phyloP scores from a whole-genome alignment of 2,113 vertebrate genomes.

The Leptobrachium leishanense region DNA sequence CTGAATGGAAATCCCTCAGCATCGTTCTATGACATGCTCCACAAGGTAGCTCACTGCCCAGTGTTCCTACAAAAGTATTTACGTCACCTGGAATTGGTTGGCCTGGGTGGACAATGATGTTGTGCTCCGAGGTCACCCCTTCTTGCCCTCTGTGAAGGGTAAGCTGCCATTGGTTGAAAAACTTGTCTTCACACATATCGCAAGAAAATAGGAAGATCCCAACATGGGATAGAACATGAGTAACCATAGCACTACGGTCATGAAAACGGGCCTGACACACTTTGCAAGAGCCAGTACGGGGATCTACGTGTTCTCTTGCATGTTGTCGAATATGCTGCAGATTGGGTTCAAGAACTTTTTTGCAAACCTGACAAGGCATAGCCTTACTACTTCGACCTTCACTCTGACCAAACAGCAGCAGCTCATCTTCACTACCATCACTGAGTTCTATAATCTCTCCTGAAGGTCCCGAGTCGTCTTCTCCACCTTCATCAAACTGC shows the following conservation, averaged over 20 bases:
- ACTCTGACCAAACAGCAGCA: constrained; percentile 79
- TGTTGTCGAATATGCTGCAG: constrained; percentile 80
- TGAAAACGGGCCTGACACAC: constrained; percentile 86
- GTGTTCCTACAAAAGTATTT: constrained; percentile 56
- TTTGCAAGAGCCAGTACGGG: constrained; percentile 74
- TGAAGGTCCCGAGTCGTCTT: constrained; percentile 73
- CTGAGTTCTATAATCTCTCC: constrained; percentile 93
- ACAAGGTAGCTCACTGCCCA: constrained; percentile 73
- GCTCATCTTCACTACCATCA: constrained; percentile 88
- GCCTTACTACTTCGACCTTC: constrained; percentile 67
- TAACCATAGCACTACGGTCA: constrained; percentile 73
- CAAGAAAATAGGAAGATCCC: constrained; percentile 92
- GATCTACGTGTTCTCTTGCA: constrained; percentile 80
- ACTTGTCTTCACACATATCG: constrained; percentile 89
- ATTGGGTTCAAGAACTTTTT: constrained; percentile 78
- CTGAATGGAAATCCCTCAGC: constrained; percentile 83
- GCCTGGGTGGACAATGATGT: constrained; percentile 71
- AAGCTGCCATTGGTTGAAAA: constrained; percentile 87
- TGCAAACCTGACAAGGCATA: constrained; percentile 83
- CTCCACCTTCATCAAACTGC: constrained; percentile 63
- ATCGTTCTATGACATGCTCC: constrained; percentile 76
- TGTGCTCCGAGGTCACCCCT: constrained; percentile 74
- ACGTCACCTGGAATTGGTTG: constrained; percentile 63
- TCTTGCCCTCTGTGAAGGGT: constrained; percentile 77
- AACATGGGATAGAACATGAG: constrained; percentile 85